A percentile compares a stretch with the other conserved stretches of the same genome.
Conservation (phyloP, 2,797 vertebrate species). For the Hemibagrus guttatus region DNA sequence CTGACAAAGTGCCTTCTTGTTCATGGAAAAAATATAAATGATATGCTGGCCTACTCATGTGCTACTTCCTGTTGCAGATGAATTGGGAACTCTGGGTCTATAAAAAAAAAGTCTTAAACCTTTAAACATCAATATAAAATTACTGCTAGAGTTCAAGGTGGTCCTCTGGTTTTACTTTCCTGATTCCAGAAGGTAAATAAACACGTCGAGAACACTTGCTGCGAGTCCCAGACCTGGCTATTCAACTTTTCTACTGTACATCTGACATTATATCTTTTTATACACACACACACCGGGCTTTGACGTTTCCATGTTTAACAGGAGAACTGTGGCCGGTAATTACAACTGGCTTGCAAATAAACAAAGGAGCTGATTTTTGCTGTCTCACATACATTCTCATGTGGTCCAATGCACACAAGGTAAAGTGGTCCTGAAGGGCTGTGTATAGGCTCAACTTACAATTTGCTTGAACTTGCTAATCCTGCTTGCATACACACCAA, state of each 20-base stretch:
- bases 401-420: conserved; percentile 62
- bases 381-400: conserved; percentile 62
- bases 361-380: conserved; percentile 70
- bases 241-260: conserved; percentile 53
- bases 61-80: conserved; percentile 32
- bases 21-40: conserved; percentile 39
- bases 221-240: not conserved
- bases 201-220: conserved; percentile 40
- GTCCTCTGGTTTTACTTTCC: conserved; percentile 56
- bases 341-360: conserved; percentile 79
- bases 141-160: conserved; percentile 52
- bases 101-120: conserved; percentile 46
- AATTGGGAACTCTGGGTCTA: conserved; percentile 23
- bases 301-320: conserved; percentile 74
- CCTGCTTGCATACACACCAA: conserved; percentile 73
- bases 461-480: conserved; percentile 76
- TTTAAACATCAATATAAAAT: conserved; percentile 55
- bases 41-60: conserved; percentile 34
- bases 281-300: conserved; percentile 48
- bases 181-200: conserved; percentile 56
- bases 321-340: conserved; percentile 70
- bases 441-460: conserved; percentile 76
- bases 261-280: conserved; percentile 51
- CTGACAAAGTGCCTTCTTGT: conserved; percentile 36
- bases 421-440: conserved; percentile 79